phyloP scores from a whole-genome alignment of 2,113 vertebrate genomes.

The Tor tambroides region DNA sequence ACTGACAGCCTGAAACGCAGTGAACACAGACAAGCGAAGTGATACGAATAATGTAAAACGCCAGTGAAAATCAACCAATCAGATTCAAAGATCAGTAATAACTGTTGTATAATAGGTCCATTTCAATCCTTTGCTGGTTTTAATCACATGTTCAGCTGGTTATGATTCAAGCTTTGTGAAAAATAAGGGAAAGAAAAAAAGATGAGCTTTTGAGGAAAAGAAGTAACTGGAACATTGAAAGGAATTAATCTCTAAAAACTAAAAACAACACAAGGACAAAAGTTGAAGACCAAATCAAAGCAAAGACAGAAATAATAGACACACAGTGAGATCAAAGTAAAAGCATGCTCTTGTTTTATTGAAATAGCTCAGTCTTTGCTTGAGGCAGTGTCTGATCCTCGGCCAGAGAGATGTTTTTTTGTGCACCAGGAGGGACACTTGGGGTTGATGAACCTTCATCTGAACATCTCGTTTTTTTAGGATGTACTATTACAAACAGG shows the following conservation, averaged over 20 bases:
- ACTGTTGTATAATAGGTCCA: neutral
- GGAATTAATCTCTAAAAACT: neutral
- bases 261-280: conserved; percentile 12
- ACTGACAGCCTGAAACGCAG: neutral
- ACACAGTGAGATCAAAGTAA: conserved; percentile 25
- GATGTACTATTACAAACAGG: conserved; percentile 31
- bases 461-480: conserved; percentile 18
- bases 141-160: neutral
- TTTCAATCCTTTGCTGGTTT: neutral
- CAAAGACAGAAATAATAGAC: conserved; percentile 1
- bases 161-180: neutral
- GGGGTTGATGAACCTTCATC: conserved; percentile 11
- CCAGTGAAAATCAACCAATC: neutral
- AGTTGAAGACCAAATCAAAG: neutral
- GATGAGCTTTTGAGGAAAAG: neutral
- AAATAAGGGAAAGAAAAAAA: neutral
- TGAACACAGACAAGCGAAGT: neutral
- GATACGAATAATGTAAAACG: neutral
- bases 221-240: neutral
- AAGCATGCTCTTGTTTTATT: conserved; percentile 24
- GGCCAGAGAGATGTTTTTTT: conserved; percentile 6
- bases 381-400: conserved; percentile 47
- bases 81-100: neutral
- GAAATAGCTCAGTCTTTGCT: conserved; percentile 33
- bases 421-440: conserved; percentile 29